Conservation (phyloP, 2,113 vertebrate species). For the Panurus biarmicus region DNA sequence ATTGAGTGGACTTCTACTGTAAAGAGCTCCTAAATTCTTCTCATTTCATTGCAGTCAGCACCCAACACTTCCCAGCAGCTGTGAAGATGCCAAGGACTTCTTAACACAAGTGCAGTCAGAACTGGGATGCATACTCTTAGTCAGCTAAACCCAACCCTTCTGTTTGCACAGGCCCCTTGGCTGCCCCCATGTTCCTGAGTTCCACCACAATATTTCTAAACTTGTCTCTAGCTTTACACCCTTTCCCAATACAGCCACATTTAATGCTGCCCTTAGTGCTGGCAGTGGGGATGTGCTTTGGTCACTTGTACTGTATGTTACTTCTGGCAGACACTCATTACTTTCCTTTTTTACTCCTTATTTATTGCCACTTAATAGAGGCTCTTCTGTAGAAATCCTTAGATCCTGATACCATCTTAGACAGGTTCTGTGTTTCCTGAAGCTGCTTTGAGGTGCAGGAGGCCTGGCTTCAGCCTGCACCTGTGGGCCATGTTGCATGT, state of each 20-base stretch:
- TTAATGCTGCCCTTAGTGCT: neutral
- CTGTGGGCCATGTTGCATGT: constrained; percentile 7
- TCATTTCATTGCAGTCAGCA: neutral
- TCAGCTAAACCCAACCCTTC: neutral
- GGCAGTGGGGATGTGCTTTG: constrained; percentile 21
- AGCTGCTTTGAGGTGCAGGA: neutral
- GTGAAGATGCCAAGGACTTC: constrained; percentile 51
- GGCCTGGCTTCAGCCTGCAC: neutral
- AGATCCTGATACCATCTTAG: neutral
- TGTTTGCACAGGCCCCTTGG: neutral
- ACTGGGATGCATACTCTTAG: constrained; percentile 6
- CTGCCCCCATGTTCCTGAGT: neutral
- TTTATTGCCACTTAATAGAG: constrained; percentile 45
- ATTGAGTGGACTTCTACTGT: neutral
- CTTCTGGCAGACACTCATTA: constrained; percentile 21
- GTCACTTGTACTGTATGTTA: neutral
- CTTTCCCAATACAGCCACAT: neutral
- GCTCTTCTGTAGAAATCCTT: constrained; percentile 12
- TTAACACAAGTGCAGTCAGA: neutral
- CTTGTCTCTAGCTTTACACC: constrained; percentile 14
- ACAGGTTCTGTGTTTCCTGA: neutral
- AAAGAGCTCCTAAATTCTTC: constrained; percentile 1
- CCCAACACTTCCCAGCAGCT: neutral
- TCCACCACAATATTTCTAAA: neutral
- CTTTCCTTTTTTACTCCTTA: constrained; percentile 48